These are phyloP conservation scores for Danaus plexippus DNA, from an alignment of 1,140 invertebrate genomes.

Conservation along the genomic window DNA sequence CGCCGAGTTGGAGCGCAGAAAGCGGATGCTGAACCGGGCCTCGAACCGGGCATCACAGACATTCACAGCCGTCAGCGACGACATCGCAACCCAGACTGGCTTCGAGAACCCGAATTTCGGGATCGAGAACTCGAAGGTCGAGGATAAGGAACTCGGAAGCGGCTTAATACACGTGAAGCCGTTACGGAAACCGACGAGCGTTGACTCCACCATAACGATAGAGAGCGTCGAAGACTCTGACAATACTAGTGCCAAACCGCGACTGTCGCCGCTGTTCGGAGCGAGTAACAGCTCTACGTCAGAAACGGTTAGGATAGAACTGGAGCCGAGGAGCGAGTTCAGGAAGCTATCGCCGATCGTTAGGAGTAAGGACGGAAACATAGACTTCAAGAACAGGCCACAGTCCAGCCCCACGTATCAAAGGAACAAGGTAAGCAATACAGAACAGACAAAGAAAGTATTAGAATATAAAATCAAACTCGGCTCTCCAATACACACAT, in stretches of 20 bases:
- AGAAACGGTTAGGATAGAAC: conserved; percentile 45
- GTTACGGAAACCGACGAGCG: conserved; percentile 32
- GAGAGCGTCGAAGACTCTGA: conserved; percentile 54
- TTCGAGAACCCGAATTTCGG: conserved; percentile 62
- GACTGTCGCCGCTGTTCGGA: conserved; percentile 56
- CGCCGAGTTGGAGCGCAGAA: conserved; percentile 58
- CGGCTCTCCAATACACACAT: too few relatives aligned
- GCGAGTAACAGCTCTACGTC: conserved; percentile 32
- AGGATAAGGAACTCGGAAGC: conserved; percentile 30
- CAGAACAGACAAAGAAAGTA: too few relatives aligned
- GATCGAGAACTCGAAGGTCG: conserved; percentile 21
- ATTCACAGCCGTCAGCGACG: conserved; percentile 44
- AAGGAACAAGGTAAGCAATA: conserved; percentile 40
- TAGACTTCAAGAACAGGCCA: conserved; percentile 53
- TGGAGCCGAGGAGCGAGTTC: conserved; percentile 50
- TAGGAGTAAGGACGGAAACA: conserved; percentile 39
- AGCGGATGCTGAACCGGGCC: conserved; percentile 37
- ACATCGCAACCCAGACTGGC: conserved; percentile 54
- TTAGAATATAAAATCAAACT: too few relatives aligned
- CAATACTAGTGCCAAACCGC: conserved; percentile 40
- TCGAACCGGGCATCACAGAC: conserved; percentile 45
- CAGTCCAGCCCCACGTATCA: conserved; percentile 52
- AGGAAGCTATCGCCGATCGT: conserved; percentile 56
- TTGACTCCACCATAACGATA: conserved; percentile 54
- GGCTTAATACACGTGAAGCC: conserved; percentile 55